Percentiles rank a stretch among this genome's conserved stretches.
These are phyloP conservation scores for Apodemia hepburni DNA, from an alignment of 2,888 invertebrate genomes.

Conservation along the genomic window DNA sequence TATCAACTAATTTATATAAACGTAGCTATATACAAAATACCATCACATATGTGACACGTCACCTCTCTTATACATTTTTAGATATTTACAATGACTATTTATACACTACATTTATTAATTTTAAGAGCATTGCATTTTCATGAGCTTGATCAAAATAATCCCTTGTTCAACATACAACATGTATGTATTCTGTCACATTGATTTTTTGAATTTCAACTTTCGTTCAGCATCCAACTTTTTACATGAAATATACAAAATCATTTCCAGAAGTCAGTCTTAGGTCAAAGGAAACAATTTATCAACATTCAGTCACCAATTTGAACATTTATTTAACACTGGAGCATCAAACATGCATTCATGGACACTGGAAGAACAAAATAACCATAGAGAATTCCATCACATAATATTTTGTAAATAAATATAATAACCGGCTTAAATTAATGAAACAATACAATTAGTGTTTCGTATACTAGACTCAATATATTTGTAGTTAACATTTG, in stretches of 20 bases:
- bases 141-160: constrained; percentile 73
- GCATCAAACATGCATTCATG: neutral
- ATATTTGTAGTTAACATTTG: no score
- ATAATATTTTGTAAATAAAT: neutral
- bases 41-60: constrained; percentile 60
- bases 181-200: constrained; percentile 15
- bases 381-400: constrained; percentile 5
- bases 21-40: constrained; percentile 74
- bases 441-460: neutral
- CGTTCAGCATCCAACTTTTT: constrained; percentile 18
- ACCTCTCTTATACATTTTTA: constrained; percentile 64
- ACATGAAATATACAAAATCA: constrained; percentile 29
- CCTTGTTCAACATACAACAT: constrained; percentile 54
- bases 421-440: neutral
- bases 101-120: constrained; percentile 57
- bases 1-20: constrained; percentile 65
- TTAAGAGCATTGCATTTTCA: constrained; percentile 70
- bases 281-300: constrained; percentile 56
- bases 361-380: constrained; percentile 1
- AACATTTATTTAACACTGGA: constrained; percentile 14
- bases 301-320: constrained; percentile 28
- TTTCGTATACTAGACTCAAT: no score
- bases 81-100: constrained; percentile 77
- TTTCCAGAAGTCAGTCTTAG: constrained; percentile 59
- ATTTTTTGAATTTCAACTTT: constrained; percentile 2